A percentile compares a stretch with the other conserved stretches of the same genome.
These are phyloP conservation scores for Ephestia elutella DNA, from an alignment of 1,140 invertebrate genomes.

Conservation along the genomic window DNA sequence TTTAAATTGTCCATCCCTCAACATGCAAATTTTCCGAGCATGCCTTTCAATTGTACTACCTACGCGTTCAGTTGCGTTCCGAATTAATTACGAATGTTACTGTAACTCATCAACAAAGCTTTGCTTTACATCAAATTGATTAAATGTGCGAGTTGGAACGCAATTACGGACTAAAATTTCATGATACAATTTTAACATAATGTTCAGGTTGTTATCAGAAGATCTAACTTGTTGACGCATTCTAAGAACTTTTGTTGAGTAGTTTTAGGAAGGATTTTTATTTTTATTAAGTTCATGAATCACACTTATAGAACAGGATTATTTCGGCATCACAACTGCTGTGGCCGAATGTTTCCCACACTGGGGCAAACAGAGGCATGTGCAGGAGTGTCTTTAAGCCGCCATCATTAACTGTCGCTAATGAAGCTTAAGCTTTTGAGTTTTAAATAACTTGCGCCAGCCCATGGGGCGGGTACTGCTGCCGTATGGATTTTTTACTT, in stretches of 20 bases:
- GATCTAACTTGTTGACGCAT: not conserved
- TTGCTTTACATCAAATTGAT: conserved; percentile 6
- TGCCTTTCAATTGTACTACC: conserved; percentile 50
- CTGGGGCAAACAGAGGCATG: conserved; percentile 31
- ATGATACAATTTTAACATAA: not conserved
- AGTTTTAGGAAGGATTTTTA: not conserved
- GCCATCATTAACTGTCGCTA: conserved; percentile 73
- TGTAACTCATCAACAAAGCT: conserved; percentile 7
- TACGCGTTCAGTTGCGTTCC: conserved; percentile 18
- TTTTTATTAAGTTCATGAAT: not conserved
- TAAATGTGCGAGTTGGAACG: not conserved
- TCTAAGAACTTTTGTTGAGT: not conserved
- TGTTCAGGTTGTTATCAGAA: not conserved
- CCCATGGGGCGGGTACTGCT: conserved; percentile 50
- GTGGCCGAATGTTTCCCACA: conserved; percentile 14
- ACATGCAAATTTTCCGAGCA: conserved; percentile 65
- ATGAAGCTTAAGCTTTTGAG: conserved; percentile 71
- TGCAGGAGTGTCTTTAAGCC: conserved; percentile 47
- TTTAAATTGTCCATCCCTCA: conserved; percentile 69
- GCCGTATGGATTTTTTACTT: conserved; percentile 59
- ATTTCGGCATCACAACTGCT: not conserved
- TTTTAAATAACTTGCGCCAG: conserved; percentile 67
- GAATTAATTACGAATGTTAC: conserved; percentile 23
- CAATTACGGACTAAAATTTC: not conserved
- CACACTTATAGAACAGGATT: not conserved